Conservation (phyloP, 2,113 vertebrate species). For the Rhinopomastus cyanomelas region DNA sequence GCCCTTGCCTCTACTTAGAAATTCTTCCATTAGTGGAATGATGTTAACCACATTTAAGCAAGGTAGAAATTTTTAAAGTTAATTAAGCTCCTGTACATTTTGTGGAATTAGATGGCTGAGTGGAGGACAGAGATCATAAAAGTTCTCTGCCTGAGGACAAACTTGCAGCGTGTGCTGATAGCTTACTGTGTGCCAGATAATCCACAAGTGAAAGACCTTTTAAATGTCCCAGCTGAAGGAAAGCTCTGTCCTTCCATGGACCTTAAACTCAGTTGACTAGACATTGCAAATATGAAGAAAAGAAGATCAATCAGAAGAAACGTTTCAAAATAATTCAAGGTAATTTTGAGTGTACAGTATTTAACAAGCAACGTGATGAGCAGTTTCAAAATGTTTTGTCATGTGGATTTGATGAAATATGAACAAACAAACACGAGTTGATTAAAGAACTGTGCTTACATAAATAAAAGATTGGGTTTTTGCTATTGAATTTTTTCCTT, state of each 20-base stretch:
- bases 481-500: accelerated
- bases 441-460: not conserved
- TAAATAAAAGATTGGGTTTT: not conserved
- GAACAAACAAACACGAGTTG: not conserved
- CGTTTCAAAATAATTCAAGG: not conserved
- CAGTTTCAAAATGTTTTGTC: slow-evolving; percentile 16
- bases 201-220: not conserved
- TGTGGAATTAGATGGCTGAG: not conserved
- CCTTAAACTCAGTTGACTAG: not conserved
- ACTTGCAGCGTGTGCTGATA: not conserved
- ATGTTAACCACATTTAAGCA: not conserved
- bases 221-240: not conserved
- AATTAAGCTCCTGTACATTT: slow-evolving; percentile 2
- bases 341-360: not conserved
- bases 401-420: not conserved
- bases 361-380: not conserved
- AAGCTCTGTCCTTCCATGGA: not conserved
- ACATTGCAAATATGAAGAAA: not conserved
- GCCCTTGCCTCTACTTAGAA: not conserved
- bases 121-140: not conserved
- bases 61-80: not conserved
- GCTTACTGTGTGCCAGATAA: not conserved
- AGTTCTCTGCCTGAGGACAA: not conserved
- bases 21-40: not conserved
- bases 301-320: not conserved